Base-by-base conservation (phyloP, 2,888 invertebrate species). In the Lumbricus terrestris region DNA sequence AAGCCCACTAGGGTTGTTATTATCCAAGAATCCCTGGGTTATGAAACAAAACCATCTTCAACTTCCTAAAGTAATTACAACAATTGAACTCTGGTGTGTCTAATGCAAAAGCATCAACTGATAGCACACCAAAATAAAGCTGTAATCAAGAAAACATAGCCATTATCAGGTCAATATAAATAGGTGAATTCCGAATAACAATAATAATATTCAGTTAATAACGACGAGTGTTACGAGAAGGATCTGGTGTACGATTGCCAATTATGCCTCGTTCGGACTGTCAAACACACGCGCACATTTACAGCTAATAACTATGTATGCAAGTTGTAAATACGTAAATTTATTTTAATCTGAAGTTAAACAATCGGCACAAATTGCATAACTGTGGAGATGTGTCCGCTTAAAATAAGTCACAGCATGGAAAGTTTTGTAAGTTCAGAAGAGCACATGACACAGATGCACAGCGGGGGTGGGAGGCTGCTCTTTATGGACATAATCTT, bases 311-410 rank as follows among this genome's bases (percentile, higher is more conserved):
- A 69, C 16, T 69, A 69, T 40, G 15, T 69, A 69, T n/a, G 29
- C 69, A 69, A 69, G 69, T 69, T 69, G 69, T 69, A 69, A 69
- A 69, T 69, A n/a, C n/a, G 69, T 69, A 69, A 47, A 69, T 69
- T 69, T 69, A 69, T 69, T n/a, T n/a, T 69, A 69, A 69, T 69
- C 69, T 69, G n/a, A 69, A 69, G 69, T 69, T 69, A n/a, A n/a
- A n/a, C n/a, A n/a, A 69, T 69, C n/a, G 69, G n/a, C 69, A n/a
- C 69, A 69, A n/a, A 69, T 69, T 69, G 69, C 69, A 69, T 69
- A 69, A 69, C 29, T 69, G 69, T 69, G n/a, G 69, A 69, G 69
- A 69, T 69, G 69, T 69, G n/a, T n/a, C 69, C 69, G 69, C 69
- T 69, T 69, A 69, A 69, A 69, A 69, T n/a, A 69, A 69, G 69